Conservation (phyloP, 2,888 invertebrate genomes). For the Eretmocerus hayati region DNA sequence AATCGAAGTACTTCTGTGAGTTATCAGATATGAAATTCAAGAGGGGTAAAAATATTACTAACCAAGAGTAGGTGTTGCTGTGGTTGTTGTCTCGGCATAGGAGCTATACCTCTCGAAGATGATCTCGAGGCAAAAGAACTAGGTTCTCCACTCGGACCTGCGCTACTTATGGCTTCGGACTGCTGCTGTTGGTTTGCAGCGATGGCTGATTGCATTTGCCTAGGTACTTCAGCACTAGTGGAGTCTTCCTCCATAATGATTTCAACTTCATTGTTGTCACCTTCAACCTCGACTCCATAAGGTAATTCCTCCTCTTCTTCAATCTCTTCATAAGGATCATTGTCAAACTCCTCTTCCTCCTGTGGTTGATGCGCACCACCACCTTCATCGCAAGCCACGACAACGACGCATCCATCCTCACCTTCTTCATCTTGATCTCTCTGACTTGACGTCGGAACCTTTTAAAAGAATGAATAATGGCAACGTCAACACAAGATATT, state of each 20-base stretch:
- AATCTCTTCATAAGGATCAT: constrained; percentile 47
- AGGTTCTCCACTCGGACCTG: constrained; percentile 43
- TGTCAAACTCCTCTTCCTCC: constrained; percentile 49
- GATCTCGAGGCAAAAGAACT: constrained; percentile 38
- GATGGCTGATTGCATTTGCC: constrained; percentile 49
- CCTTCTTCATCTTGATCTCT: constrained; percentile 62
- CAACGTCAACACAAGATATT: too few relatives aligned
- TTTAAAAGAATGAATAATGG: too few relatives aligned
- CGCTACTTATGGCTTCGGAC: constrained; percentile 69
- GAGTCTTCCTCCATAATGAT: constrained; percentile 55
- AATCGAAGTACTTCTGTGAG: too few relatives aligned
- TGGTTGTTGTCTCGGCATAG: constrained; percentile 49
- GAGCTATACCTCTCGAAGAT: constrained; percentile 48
- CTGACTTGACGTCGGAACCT: constrained; percentile 81
- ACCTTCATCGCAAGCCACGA: constrained; percentile 74
- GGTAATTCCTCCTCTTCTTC: constrained; percentile 44
- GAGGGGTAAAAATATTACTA: background rate
- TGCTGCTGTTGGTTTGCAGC: constrained; percentile 54
- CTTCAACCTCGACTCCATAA: constrained; percentile 46
- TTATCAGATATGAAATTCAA: too few relatives aligned
- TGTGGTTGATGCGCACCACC: constrained; percentile 46
- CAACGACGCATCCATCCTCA: constrained; percentile 69
- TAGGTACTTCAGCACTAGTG: constrained; percentile 55
- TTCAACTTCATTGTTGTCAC: constrained; percentile 58
- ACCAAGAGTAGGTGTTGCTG: constrained; percentile 49